Conservation (phyloP, 2,113 vertebrate genomes). For the Gorsachius goisagi region DNA sequence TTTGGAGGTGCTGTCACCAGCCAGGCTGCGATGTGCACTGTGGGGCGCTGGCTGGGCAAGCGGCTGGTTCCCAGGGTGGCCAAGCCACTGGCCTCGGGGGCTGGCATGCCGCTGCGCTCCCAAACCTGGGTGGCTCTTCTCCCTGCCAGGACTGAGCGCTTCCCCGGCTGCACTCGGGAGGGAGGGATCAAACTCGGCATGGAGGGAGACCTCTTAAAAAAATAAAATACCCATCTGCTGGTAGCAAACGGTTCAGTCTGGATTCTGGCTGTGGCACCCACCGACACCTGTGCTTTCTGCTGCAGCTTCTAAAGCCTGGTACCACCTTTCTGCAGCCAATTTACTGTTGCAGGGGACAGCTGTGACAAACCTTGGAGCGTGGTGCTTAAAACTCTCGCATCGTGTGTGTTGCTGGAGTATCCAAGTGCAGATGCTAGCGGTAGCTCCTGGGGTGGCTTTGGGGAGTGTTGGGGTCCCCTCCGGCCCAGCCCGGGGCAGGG, state of each 20-base stretch:
- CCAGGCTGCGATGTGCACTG: accelerated
- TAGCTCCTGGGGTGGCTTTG: background rate
- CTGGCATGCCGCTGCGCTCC: background rate
- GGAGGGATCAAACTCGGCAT: background rate
- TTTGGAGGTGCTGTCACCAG: background rate
- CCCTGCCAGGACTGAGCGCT: accelerated
- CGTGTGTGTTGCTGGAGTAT: background rate
- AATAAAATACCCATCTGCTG: background rate
- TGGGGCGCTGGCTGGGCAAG: background rate
- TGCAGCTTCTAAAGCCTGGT: background rate
- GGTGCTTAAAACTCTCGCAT: background rate
- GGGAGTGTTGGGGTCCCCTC: background rate
- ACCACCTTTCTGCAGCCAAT: background rate
- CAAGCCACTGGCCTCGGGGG: background rate
- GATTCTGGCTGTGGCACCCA: background rate
- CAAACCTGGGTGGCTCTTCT: background rate
- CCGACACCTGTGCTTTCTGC: background rate
- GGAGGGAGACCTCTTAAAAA: background rate
- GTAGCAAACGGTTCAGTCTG: accelerated
- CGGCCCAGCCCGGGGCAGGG: background rate
- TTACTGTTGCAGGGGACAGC: background rate
- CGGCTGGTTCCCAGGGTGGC: background rate
- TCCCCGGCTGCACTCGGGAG: background rate
- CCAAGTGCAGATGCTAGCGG: background rate
- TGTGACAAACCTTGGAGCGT: background rate